These are phyloP conservation scores for Neodiprion pinetum DNA, from an alignment of 1,140 invertebrate genomes.

Conservation along the genomic window DNA sequence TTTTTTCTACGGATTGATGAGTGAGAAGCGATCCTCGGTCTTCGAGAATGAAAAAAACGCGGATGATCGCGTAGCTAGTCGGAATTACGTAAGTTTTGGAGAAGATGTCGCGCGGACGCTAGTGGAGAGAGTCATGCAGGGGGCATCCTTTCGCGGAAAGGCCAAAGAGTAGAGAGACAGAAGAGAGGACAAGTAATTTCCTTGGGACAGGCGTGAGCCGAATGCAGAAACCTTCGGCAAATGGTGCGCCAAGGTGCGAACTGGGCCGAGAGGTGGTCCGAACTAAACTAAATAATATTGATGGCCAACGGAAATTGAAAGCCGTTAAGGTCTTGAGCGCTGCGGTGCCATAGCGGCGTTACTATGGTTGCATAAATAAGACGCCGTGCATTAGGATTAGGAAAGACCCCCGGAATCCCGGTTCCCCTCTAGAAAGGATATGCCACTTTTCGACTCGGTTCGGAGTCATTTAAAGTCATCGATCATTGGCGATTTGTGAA, in stretches of 20 bases:
- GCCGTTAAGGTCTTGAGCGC: slow-evolving; percentile 57
- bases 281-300: slow-evolving; percentile 65
- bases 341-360: slow-evolving; percentile 50
- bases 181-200: slow-evolving; percentile 61
- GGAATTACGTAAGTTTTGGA: too few relatives aligned
- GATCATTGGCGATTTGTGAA: too few relatives aligned
- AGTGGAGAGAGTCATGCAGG: neutral
- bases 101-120: neutral
- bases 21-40: too few relatives aligned
- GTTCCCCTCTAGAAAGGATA: too few relatives aligned
- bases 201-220: slow-evolving; percentile 58
- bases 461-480: too few relatives aligned
- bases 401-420: neutral
- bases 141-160: neutral
- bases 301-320: slow-evolving; percentile 64
- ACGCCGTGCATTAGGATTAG: slow-evolving; percentile 56
- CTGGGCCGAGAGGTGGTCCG: slow-evolving; percentile 39
- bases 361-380: slow-evolving; percentile 56
- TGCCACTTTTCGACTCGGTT: too few relatives aligned
- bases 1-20: too few relatives aligned
- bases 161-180: slow-evolving; percentile 20
- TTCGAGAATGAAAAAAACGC: too few relatives aligned
- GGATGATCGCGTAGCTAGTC: too few relatives aligned
- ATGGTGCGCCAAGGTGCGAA: slow-evolving; percentile 18
- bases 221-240: slow-evolving; percentile 32